phyloP scores from a whole-genome alignment of 2,113 vertebrate genomes.

The Psophia crepitans region DNA sequence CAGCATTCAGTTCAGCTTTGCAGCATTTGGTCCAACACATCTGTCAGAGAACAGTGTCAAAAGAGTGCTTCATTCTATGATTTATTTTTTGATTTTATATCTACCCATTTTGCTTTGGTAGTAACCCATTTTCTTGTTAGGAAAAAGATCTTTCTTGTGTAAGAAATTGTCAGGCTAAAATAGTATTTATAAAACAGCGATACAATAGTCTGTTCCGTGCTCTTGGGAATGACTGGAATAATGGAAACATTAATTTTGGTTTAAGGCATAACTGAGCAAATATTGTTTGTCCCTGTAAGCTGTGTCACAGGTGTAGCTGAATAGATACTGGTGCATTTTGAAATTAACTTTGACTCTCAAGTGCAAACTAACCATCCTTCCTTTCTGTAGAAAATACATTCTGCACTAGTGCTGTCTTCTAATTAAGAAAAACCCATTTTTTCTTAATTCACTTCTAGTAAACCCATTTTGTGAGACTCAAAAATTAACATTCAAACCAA shows the following conservation, averaged over 20 bases:
- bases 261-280: neutral
- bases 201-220: neutral
- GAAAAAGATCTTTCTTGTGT: neutral
- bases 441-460: neutral
- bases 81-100: neutral
- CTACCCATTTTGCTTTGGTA: neutral
- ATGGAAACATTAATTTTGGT: neutral
- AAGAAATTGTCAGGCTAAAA: neutral
- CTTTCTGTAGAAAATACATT: neutral
- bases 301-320: neutral
- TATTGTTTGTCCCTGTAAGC: neutral
- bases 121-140: neutral
- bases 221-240: neutral
- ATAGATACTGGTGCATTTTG: neutral
- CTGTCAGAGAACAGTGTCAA: neutral
- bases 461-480: neutral
- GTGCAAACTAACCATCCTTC: neutral
- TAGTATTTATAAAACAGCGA: neutral
- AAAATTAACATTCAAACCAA: neutral
- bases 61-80: neutral
- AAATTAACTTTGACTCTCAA: neutral
- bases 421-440: neutral
- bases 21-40: neutral
- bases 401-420: accelerated
- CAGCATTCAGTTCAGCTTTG: neutral